Conservation (phyloP, 2,888 invertebrate genomes). For the Carabus problematicus region DNA sequence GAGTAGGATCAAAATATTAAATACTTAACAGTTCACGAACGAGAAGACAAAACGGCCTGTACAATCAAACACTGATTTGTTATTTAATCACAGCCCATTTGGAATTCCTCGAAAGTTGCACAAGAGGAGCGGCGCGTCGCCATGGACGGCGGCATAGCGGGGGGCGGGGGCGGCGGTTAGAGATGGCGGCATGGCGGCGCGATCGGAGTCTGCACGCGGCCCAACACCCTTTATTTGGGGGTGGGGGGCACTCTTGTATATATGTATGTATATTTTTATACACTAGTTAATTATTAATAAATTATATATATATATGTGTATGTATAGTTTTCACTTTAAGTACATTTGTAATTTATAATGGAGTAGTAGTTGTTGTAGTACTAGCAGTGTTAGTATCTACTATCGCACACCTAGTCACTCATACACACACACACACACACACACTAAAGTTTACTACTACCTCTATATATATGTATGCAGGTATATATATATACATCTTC, state of each 20-base stretch:
- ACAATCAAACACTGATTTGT: constrained; percentile 72
- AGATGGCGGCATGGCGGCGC: constrained; percentile 16
- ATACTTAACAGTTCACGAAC: constrained; percentile 54
- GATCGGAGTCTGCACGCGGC: background rate
- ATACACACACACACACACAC: too few relatives aligned
- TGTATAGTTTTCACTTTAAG: constrained; percentile 54
- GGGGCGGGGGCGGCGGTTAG: constrained; percentile 16
- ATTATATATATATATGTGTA: constrained; percentile 56
- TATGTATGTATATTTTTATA: background rate
- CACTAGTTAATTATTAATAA: constrained; percentile 53
- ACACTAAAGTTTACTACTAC: too few relatives aligned
- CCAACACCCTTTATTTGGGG: constrained; percentile 1
- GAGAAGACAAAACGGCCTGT: constrained; percentile 72
- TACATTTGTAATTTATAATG: background rate
- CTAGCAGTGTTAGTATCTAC: too few relatives aligned
- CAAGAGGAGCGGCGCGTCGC: constrained; percentile 48
- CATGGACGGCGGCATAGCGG: constrained; percentile 13
- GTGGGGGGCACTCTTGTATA: constrained; percentile 15
- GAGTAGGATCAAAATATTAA: constrained; percentile 56
- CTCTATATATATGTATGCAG: too few relatives aligned
- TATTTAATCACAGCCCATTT: constrained; percentile 81
- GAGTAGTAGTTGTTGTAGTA: background rate
- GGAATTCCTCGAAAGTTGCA: constrained; percentile 69
- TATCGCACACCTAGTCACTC: too few relatives aligned
- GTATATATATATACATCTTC: too few relatives aligned